Evolutionary conservation across 2,113 vertebrate species (phyloP).

Genomic region (Podarcis raffonei): DNA sequence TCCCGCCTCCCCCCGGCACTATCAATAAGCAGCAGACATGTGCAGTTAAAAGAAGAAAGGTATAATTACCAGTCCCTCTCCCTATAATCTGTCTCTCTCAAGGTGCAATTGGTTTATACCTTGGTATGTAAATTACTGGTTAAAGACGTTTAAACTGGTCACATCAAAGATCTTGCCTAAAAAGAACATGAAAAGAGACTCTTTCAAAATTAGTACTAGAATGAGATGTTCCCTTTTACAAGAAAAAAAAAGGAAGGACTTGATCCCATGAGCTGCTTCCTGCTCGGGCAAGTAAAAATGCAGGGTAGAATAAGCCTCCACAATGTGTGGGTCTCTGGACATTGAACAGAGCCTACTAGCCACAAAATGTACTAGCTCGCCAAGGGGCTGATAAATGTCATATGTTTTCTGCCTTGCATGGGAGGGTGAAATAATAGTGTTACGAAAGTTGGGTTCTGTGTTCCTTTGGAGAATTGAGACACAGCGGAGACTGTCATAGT

Average conservation of each 20-base stretch:
- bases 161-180: background rate
- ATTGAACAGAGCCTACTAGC: background rate
- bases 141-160: background rate
- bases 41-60: constrained; percentile 16
- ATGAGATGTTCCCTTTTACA: background rate
- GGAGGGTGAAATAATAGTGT: background rate
- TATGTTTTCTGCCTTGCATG: background rate
- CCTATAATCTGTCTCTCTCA: background rate
- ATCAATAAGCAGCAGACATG: background rate
- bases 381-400: background rate
- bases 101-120: background rate
- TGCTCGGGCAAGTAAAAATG: background rate
- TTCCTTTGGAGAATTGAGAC: too few species aligned
- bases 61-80: constrained; percentile 12
- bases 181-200: background rate
- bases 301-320: accelerated
- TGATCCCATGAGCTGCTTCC: background rate
- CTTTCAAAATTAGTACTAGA: background rate
- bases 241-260: background rate
- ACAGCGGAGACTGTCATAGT: too few species aligned
- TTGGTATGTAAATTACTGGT: constrained; percentile 15
- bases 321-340: background rate
- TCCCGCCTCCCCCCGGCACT: background rate
- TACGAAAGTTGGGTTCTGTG: too few species aligned
- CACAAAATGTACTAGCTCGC: too few species aligned